Evolutionary conservation across 1,140 invertebrate genomes (phyloP).

Genomic region (Eupristina koningsbergeri): DNA sequence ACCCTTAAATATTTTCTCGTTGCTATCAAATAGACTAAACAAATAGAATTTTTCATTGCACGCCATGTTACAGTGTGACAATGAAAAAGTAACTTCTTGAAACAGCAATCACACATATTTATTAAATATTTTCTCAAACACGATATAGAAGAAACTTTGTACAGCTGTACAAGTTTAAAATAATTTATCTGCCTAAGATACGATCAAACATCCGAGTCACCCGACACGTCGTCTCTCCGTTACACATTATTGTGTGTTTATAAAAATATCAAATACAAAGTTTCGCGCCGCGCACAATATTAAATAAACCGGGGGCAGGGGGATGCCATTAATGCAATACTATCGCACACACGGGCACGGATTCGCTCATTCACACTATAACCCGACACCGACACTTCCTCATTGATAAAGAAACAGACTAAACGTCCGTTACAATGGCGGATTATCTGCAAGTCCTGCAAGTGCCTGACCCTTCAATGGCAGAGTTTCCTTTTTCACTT

Average conservation of each 20-base stretch:
- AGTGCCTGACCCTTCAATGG: neutral
- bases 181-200: constrained; percentile 4
- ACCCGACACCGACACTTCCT: constrained; percentile 49
- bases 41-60: neutral
- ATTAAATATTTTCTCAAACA: constrained; percentile 39
- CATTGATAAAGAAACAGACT: constrained; percentile 45
- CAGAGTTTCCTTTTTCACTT: neutral
- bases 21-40: neutral
- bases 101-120: constrained; percentile 21
- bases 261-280: constrained; percentile 46
- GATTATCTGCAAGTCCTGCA: neutral
- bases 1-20: neutral
- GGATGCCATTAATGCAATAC: too few relatives aligned
- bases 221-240: constrained; percentile 16
- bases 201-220: constrained; percentile 20
- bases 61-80: neutral
- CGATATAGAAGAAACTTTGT: constrained; percentile 30
- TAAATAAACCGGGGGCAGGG: neutral
- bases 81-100: neutral
- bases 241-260: constrained; percentile 38
- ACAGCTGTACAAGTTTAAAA: constrained; percentile 34
- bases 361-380: neutral
- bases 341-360: neutral
- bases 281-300: constrained; percentile 22
- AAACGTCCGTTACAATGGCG: constrained; percentile 42